Base-by-base conservation (phyloP, 2,888 invertebrate species). In the Stenurella melanura region DNA sequence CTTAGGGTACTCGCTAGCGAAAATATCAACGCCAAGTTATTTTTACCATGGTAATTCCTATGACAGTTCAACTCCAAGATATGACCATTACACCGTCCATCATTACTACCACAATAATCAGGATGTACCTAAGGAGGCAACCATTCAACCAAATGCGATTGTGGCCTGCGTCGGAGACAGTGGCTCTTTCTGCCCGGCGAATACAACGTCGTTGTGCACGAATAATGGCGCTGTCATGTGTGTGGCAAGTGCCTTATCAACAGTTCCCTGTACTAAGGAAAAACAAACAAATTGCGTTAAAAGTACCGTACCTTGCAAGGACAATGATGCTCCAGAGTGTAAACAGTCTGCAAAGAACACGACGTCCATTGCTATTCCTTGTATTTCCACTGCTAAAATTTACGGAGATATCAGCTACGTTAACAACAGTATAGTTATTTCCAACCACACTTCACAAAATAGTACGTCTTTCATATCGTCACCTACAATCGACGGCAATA, bases 171-270 rank as follows among this genome's bases (percentile, higher is more conserved):
- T 85, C 0, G 87, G 88, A 4, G 88, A 89, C 77, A 86, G 85
- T 34, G 86, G 86, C 1, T 82, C 83, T n/a, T 84, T 89, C 61
- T 89, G 89, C 78, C 86, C 89, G 9, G 78, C 85, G 0, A 87
- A 87, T 69, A 88, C 89, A 4, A 86, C 85, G 21, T 87, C 89
- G 1, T 75, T 89, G 7, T 89, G 89, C 78, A 88, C 89, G 73
- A 83, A 84, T 11, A 88, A 88, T 68, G 89, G 89, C 4, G 88
- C 88, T 1, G 87, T 89, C 17, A 87, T 89, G 85, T 89, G 89
- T 76, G 88, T 89, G 1, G 87, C 88, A 1, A 88, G 86, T 66
- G 85, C 87, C 0, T 75, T 83, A 15, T 78, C 84, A 19, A 88
- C 89, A 15, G 85, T 84, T 21, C 87, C 87, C 7, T 89, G 89